A percentile compares a stretch with the other conserved stretches of the same genome.
Conservation (phyloP, 2,113 vertebrate species). For the Gymnorhina tibicen region DNA sequence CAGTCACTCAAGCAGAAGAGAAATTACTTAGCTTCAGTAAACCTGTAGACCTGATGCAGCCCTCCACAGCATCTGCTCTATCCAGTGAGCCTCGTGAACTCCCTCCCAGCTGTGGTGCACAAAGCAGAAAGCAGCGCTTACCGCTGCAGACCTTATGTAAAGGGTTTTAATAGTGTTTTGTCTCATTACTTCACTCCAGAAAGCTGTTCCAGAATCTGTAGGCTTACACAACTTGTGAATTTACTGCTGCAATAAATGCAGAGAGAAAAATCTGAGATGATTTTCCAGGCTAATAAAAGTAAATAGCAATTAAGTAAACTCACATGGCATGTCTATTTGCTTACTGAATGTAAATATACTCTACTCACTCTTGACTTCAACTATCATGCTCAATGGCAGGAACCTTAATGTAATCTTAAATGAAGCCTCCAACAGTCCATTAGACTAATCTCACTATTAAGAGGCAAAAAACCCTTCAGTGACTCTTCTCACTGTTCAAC, state of each 20-base stretch:
- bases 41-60: neutral
- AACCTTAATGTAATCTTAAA: neutral
- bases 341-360: neutral
- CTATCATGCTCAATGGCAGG: neutral
- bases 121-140: neutral
- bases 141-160: neutral
- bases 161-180: neutral
- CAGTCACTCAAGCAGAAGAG: neutral
- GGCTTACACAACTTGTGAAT: neutral
- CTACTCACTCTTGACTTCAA: neutral
- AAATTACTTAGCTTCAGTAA: neutral
- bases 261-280: neutral
- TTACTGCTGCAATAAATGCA: neutral
- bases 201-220: neutral
- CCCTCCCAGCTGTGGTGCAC: fast-evolving
- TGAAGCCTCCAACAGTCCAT: neutral
- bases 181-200: neutral
- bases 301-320: neutral
- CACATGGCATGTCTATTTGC: neutral
- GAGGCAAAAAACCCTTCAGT: neutral
- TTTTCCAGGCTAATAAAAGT: neutral
- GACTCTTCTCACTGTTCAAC: neutral
- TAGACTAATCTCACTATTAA: neutral
- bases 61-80: neutral
- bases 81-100: fast-evolving